Base-by-base conservation (phyloP, 2,797 vertebrate species). In the Acanthurus leucopareius region DNA sequence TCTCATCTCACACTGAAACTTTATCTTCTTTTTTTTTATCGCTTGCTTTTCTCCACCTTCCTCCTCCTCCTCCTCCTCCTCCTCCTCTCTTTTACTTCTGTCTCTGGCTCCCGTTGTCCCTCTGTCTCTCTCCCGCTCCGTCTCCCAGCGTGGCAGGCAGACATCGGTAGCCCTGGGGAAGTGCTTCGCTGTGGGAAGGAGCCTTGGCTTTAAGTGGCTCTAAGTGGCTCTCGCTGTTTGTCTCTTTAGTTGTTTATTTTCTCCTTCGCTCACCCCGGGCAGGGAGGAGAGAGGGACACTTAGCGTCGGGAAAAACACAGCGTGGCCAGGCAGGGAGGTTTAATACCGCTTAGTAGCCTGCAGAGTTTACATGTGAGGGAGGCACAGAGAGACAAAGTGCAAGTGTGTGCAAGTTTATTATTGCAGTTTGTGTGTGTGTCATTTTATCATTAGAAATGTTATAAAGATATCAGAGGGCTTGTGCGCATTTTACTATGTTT, bases 201-300 rank as follows among this genome's bases (percentile, higher is more conserved):
- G 89, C 91, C 92, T 93, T 92, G 92, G 90, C 92, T 93, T 90
- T 93, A 93, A 94, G 92, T 92, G 93, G 88, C 90, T 91, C 90
- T 94, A 94, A 94, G 93, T 94, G 93, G 92, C 90, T 92, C 93
- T 92, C 70, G 93, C 93, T 94, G 93, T 93, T 93, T 89, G 92
- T 91, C 92, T 91, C 91, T 92, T 91, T 82, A 77, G 86, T 91
- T 93, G 92, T 94, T 93, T 94, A 90, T 93, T 93, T 91, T 92
- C 92, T 91, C 87, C 92, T 91, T 89, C 75, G 47, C 89, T 91
- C 88, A 68, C 88, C 82, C 69, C 75, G 72, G 90, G 91, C 89
- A 85, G 88, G 85, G 88, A 91, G 87, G 84, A 85, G 80, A 90
- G 88, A 91, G 88, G 87, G 91, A 92, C 90, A 91, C 87, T 91